Conservation (phyloP, 1,140 invertebrate genomes). For the Hylaeus volcanicus region DNA sequence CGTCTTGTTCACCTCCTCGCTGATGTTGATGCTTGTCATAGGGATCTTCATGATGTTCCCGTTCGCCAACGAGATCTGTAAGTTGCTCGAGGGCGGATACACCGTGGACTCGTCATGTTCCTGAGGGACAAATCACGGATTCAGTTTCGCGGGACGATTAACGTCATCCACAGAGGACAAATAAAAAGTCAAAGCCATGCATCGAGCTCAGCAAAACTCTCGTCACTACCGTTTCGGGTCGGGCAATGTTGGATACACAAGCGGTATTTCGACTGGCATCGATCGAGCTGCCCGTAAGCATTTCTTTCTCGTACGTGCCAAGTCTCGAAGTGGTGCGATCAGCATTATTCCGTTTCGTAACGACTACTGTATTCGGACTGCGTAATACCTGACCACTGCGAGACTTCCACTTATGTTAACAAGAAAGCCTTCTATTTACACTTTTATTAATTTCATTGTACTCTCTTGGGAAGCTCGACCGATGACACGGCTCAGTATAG, state of each 20-base stretch:
- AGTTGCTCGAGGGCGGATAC: slow-evolving; percentile 82
- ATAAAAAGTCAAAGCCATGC: slow-evolving; percentile 50
- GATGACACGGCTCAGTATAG: background rate
- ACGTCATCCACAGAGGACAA: no score
- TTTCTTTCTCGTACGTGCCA: no score
- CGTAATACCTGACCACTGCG: no score
- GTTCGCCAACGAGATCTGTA: slow-evolving; percentile 93
- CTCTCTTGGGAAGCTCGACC: no score
- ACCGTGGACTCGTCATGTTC: slow-evolving; percentile 74
- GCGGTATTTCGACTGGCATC: background rate
- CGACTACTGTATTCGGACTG: no score
- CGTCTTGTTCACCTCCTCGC: slow-evolving; percentile 95
- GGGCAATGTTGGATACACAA: background rate
- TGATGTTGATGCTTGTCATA: slow-evolving; percentile 93
- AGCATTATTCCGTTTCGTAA: no score
- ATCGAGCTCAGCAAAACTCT: slow-evolving; percentile 50
- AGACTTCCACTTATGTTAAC: no score
- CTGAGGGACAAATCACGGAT: slow-evolving; percentile 59
- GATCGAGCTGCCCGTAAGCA: background rate
- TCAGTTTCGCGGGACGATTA: slow-evolving; percentile 8
- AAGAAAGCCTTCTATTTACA: no score
- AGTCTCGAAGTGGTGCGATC: no score
- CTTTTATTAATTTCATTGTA: no score
- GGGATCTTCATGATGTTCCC: slow-evolving; percentile 96
- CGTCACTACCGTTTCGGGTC: slow-evolving; percentile 14